Conservation (phyloP, 2,113 vertebrate species). For the Rhinogobius similis region DNA sequence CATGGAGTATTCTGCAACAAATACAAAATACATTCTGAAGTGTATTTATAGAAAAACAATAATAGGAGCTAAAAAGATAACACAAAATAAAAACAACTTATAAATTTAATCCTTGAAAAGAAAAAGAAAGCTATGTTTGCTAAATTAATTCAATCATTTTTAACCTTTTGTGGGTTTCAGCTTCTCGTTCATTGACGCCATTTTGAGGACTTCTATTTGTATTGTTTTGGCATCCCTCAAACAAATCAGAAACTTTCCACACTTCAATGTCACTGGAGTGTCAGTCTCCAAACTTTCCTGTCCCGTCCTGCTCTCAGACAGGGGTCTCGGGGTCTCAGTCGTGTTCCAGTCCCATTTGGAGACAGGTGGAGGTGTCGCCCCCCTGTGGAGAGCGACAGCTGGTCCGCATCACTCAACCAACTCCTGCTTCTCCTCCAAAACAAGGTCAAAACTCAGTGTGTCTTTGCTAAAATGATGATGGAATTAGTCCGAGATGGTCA, state of each 20-base stretch:
- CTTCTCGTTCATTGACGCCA: neutral
- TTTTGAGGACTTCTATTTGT: neutral
- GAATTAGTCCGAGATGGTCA: constrained; percentile 10
- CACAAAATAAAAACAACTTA: too few relatives aligned
- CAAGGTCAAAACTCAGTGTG: constrained; percentile 40
- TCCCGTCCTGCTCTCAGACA: constrained; percentile 13
- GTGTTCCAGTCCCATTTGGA: constrained; percentile 18
- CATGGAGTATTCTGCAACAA: neutral
- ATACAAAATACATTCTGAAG: neutral
- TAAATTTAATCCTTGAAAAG: too few relatives aligned
- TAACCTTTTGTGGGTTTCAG: too few relatives aligned
- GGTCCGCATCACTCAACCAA: constrained; percentile 54
- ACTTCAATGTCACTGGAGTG: constrained; percentile 3
- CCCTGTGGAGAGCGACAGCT: constrained; percentile 50
- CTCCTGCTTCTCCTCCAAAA: constrained; percentile 14
- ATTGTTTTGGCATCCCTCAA: too few relatives aligned
- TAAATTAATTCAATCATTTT: too few relatives aligned
- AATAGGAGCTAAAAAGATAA: too few relatives aligned
- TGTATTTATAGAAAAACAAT: too few relatives aligned
- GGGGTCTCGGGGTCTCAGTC: constrained; percentile 24
- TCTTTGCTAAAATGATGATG: constrained; percentile 29
- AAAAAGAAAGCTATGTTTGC: too few relatives aligned
- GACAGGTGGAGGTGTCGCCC: constrained; percentile 46
- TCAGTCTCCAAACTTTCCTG: neutral
- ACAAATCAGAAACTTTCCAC: neutral